Evolutionary conservation across 2,888 invertebrate species (phyloP).

Genomic region (Oligia strigilis): DNA sequence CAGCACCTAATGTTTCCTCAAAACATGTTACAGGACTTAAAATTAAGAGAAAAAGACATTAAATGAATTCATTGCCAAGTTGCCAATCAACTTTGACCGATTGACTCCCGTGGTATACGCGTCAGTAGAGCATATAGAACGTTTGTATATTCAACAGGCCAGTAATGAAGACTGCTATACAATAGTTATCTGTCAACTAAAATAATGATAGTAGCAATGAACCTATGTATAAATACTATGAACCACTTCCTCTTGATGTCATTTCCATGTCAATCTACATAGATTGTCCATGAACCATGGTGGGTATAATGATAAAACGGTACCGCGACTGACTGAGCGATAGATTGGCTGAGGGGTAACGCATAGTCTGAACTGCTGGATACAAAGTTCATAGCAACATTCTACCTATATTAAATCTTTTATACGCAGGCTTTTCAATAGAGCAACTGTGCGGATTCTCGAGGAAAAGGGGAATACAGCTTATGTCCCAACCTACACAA

Average conservation of each 20-base stretch:
- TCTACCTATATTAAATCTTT: background rate
- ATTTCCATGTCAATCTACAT: constrained; percentile 13
- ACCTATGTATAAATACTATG: background rate
- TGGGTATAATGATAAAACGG: background rate
- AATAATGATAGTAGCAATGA: constrained; percentile 17
- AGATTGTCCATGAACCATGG: background rate
- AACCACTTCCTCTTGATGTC: background rate
- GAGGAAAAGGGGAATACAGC: background rate
- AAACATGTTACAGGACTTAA: background rate
- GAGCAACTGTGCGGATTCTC: background rate
- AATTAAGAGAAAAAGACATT: background rate
- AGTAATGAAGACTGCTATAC: background rate
- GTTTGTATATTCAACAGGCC: background rate
- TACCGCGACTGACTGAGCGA: background rate
- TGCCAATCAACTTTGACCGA: background rate
- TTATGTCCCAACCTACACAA: background rate
- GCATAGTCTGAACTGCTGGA: background rate
- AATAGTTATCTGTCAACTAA: background rate
- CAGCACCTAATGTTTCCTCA: too few species aligned
- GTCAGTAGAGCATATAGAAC: background rate
- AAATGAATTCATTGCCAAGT: background rate
- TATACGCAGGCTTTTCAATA: background rate
- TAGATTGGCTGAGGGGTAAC: background rate
- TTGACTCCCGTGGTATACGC: background rate
- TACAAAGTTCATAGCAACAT: background rate